Evolutionary conservation across 1,140 invertebrate genomes (phyloP), one percentile per base, ranked within the genome.

Genomic region (Rhagoletis pomonella): DNA sequence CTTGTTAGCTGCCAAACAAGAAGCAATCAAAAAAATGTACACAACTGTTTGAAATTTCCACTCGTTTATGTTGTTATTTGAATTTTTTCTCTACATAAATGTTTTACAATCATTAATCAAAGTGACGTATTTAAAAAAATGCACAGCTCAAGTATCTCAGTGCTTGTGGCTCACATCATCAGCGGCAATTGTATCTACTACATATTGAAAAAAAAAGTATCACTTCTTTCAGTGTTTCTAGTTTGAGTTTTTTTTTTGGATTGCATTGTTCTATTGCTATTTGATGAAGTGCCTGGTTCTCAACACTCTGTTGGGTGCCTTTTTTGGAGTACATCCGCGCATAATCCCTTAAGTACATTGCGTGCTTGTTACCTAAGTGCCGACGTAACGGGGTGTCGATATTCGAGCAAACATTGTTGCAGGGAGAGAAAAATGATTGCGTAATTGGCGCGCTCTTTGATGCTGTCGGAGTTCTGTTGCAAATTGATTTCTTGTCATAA

Each of bases 241-340:
- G 2, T 55, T 29, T n/a, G 12, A 29, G 29, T 29, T 29, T 29
- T 47, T 73, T 42, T 17, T 44, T 73, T 81, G 12, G 0, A 17
- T 9, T 14, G 60, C 5, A 4, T 50, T 55, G 17, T 42, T 47
- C 47, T 77, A 14, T 77, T 77, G 69, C 69, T n/a, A 77, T 77
- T 77, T 81, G 73, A 81, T 81, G 73, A 81, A 81, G 73, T 81
- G 47, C 47, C 47, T 17, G 47, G n/a, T 55, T 81, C 73, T 81
- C 50, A 81, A 55, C 73, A 55, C 73, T 58, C 73, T 81, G 73
- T 81, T 81, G 73, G 73, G 73, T 81, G 73, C 47, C 73, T 50
- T 55, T 55, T 55, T 17, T 73, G 1, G 50, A 4, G 55, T 47
- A 5, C 7, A 47, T 81, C 6, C 42, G 44, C 12, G 44, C 19